Evolutionary conservation across 2,113 vertebrate species (phyloP).

Genomic region (Sterrhoptilus dennistouni): DNA sequence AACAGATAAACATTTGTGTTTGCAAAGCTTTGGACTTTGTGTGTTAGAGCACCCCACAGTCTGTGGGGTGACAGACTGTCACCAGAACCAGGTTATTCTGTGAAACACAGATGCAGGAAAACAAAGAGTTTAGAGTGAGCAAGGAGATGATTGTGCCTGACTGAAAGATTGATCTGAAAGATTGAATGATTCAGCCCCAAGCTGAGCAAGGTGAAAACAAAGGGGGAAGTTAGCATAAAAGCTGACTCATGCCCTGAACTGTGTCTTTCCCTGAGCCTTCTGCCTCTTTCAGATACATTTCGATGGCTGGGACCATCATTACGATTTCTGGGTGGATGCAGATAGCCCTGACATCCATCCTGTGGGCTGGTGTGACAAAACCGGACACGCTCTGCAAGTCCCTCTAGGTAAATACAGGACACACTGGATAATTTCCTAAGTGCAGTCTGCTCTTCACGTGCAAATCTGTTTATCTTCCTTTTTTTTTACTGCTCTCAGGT

Average conservation of each 20-base stretch:
- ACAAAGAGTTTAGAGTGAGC: not conserved
- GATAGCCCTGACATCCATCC: conserved; percentile 88
- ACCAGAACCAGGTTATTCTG: not conserved
- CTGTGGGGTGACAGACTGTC: not conserved
- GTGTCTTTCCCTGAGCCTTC: not conserved
- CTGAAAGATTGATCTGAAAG: not conserved
- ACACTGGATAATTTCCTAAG: not conserved
- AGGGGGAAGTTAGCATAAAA: not conserved
- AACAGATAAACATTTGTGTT: not conserved
- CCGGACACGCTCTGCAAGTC: conserved; percentile 84
- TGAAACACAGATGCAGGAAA: not conserved
- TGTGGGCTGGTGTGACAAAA: conserved; percentile 90
- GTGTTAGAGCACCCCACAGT: rapidly evolving
- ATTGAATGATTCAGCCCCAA: not conserved
- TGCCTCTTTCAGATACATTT: conserved; percentile 83
- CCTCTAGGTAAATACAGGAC: conserved; percentile 74
- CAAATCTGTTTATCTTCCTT: not conserved
- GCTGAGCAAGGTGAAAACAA: conserved; percentile 8
- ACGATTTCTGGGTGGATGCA: conserved; percentile 88
- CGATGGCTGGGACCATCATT: conserved; percentile 85
- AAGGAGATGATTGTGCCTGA: not conserved
- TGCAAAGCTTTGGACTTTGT: not conserved
- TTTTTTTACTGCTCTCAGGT: not conserved
- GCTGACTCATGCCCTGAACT: conserved; percentile 10
- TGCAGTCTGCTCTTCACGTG: not conserved